Percentiles rank a stretch among this genome's conserved stretches.
Conservation (phyloP, 2,113 vertebrate genomes). For the Dolichallabes microphthalmus region DNA sequence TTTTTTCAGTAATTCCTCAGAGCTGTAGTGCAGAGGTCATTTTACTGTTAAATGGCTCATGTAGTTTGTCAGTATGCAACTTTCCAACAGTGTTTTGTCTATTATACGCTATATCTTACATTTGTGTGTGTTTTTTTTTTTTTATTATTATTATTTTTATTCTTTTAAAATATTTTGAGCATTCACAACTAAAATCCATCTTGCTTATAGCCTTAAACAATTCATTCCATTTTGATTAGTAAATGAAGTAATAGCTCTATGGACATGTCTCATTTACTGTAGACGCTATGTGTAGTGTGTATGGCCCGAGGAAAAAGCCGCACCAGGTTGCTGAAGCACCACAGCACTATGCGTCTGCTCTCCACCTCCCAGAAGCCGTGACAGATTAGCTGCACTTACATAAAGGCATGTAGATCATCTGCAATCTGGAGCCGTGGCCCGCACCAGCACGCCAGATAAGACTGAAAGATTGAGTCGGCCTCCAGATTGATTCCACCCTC, state of each 20-base stretch:
- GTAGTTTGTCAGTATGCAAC: neutral
- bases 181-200: neutral
- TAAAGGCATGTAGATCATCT: constrained; percentile 57
- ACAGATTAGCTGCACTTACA: constrained; percentile 65
- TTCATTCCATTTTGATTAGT: neutral
- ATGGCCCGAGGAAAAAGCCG: constrained; percentile 33
- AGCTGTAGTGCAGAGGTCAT: neutral
- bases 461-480: constrained; percentile 50
- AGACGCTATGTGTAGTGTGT: neutral
- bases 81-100: neutral
- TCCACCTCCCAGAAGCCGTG: constrained; percentile 50
- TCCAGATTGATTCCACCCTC: constrained; percentile 51
- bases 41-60: neutral
- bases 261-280: constrained; percentile 15
- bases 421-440: constrained; percentile 50
- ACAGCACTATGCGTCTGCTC: constrained; percentile 27
- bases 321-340: constrained; percentile 55
- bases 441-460: constrained; percentile 47
- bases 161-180: neutral
- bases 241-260: constrained; percentile 4
- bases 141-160: too few species aligned
- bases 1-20: neutral
- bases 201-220: neutral
- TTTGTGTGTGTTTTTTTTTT: neutral
- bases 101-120: neutral